A percentile compares a stretch with the other conserved stretches of the same genome.
Evolutionary conservation across 2,888 invertebrate genomes (phyloP).

Genomic region (Archips xylosteana): DNA sequence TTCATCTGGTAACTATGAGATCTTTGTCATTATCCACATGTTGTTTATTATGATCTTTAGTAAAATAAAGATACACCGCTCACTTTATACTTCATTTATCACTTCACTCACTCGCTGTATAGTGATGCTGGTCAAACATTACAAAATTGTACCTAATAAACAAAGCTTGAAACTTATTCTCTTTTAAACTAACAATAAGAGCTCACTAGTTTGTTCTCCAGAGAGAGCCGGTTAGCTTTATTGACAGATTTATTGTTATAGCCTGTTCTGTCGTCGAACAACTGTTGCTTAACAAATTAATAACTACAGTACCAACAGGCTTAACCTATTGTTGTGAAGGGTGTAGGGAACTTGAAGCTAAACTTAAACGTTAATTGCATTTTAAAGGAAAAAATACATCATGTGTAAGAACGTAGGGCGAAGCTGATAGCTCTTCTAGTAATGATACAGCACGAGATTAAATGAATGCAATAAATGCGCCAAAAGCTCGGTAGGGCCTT

Average conservation of each 20-base stretch:
- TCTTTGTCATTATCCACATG: too few species aligned
- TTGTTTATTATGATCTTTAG: too few species aligned
- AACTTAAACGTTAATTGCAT: constrained; percentile 4
- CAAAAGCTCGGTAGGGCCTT: too few species aligned
- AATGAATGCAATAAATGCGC: too few species aligned
- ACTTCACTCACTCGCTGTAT: too few species aligned
- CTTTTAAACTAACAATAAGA: neutral
- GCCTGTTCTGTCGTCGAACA: constrained; percentile 39
- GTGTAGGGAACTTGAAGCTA: constrained; percentile 17
- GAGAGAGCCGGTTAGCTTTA: constrained; percentile 43
- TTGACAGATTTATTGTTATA: constrained; percentile 66
- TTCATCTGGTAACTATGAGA: too few species aligned
- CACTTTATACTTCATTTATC: too few species aligned
- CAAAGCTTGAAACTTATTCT: neutral
- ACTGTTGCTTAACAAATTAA: constrained; percentile 57
- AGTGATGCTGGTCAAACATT: too few species aligned
- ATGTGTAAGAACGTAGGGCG: too few species aligned
- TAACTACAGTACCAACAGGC: constrained; percentile 45
- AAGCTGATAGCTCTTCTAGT: too few species aligned
- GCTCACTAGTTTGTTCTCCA: neutral
- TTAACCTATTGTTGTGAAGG: neutral
- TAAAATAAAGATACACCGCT: too few species aligned
- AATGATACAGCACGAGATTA: too few species aligned
- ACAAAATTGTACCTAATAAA: neutral
- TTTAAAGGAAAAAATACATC: neutral